Evolutionary conservation across 2,797 vertebrate species (phyloP).

Genomic region (Fistularia tabacaria): DNA sequence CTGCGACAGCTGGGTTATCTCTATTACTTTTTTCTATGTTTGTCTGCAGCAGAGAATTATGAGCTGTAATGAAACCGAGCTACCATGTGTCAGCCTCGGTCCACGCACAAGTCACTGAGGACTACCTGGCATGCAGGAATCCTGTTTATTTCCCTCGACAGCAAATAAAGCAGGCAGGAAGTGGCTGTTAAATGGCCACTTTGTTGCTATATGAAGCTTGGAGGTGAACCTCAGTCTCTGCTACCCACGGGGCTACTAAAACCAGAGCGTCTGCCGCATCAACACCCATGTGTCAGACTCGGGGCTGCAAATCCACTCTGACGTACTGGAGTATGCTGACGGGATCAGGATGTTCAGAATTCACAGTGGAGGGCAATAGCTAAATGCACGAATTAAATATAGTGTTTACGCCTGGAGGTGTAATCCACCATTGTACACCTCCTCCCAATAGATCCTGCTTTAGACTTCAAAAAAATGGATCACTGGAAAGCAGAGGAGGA

Average conservation of each 20-base stretch:
- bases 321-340: neutral
- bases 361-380: neutral
- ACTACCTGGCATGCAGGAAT: neutral
- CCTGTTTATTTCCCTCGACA: constrained; percentile 27
- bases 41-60: constrained; percentile 3
- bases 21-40: too few species aligned
- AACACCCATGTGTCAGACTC: constrained; percentile 12
- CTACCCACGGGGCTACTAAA: constrained; percentile 12
- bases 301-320: constrained; percentile 1
- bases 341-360: neutral
- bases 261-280: neutral
- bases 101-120: neutral
- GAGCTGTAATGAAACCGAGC: constrained; percentile 15
- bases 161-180: constrained; percentile 16
- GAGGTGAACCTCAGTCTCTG: constrained; percentile 11
- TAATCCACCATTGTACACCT: constrained; percentile 5
- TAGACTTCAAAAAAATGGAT: neutral
- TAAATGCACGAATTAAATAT: neutral
- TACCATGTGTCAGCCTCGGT: neutral
- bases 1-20: too few species aligned
- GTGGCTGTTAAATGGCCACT: constrained; percentile 16
- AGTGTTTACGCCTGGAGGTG: constrained; percentile 1
- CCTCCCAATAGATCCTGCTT: constrained; percentile 19
- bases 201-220: constrained; percentile 25
- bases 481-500: constrained; percentile 5